Evolutionary conservation across 2,797 vertebrate genomes (phyloP).

Genomic region (Anas georgica): DNA sequence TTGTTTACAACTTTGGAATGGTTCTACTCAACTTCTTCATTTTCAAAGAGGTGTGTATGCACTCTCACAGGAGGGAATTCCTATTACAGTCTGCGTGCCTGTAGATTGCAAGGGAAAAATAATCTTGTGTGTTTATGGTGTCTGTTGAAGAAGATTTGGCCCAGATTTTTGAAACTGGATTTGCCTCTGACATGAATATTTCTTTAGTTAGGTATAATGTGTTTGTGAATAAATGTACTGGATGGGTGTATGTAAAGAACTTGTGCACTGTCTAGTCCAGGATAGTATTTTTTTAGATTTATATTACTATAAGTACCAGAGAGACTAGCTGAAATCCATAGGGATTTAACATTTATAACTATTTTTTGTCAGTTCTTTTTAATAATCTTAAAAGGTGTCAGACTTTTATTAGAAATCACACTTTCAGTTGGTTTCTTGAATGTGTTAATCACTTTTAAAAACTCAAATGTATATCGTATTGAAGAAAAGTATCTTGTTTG

Average conservation of each 20-base stretch:
- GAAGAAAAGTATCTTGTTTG: not conserved
- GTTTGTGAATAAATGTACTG: not conserved
- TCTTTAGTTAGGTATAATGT: not conserved
- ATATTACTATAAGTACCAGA: not conserved
- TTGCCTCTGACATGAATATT: not conserved
- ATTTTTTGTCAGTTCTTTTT: not conserved
- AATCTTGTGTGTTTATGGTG: not conserved
- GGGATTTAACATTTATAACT: not conserved
- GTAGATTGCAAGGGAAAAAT: not conserved
- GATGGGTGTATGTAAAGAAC: not conserved
- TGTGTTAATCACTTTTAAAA: not conserved
- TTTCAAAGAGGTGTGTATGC: constrained; percentile 92
- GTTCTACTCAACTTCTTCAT: constrained; percentile 98
- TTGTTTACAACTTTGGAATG: constrained; percentile 98
- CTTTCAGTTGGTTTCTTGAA: not conserved
- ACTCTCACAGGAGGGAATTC: not conserved
- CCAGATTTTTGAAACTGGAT: not conserved
- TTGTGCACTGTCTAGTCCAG: not conserved
- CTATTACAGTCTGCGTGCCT: not conserved
- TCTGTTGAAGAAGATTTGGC: not conserved
- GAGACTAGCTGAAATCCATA: not conserved
- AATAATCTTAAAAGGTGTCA: not conserved
- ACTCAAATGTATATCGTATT: not conserved
- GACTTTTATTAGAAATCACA: not conserved
- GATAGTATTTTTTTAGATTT: not conserved